Conservation (phyloP, 2,888 invertebrate genomes). For the Coenonympha glycerion region DNA sequence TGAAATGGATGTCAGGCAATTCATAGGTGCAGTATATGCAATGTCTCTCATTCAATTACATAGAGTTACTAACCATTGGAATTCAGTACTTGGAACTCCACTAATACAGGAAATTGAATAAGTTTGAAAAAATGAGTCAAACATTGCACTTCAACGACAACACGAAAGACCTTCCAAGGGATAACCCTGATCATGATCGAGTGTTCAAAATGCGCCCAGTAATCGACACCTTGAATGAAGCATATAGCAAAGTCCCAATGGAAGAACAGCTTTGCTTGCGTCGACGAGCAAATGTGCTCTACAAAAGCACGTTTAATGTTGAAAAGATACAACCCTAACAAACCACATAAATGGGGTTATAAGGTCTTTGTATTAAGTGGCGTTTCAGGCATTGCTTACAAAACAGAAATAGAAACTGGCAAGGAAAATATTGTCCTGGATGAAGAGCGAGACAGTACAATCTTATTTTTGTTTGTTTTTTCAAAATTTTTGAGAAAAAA, state of each 20-base stretch:
- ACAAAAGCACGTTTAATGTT: constrained; percentile 37
- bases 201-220: constrained; percentile 34
- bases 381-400: constrained; percentile 24
- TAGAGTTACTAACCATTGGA: constrained; percentile 30
- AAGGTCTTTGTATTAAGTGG: constrained; percentile 36
- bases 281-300: constrained; percentile 40
- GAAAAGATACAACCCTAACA: constrained; percentile 37
- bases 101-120: constrained; percentile 35
- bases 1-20: constrained; percentile 11
- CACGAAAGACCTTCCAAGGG: constrained; percentile 30
- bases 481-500: no score
- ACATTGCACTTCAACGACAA: constrained; percentile 34
- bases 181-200: constrained; percentile 33
- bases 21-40: constrained; percentile 28
- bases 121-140: constrained; percentile 35
- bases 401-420: constrained; percentile 33
- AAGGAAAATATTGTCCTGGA: constrained; percentile 31
- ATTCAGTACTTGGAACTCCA: constrained; percentile 21
- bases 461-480: no score
- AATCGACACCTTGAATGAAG: constrained; percentile 25
- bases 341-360: constrained; percentile 39
- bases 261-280: constrained; percentile 35
- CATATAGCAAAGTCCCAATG: constrained; percentile 32
- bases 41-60: constrained; percentile 30
- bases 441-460: constrained; percentile 27